A percentile compares a stretch with the other conserved stretches of the same genome.
These are phyloP conservation scores for Carcina quercana DNA, from an alignment of 2,888 invertebrate genomes.

Conservation along the genomic window DNA sequence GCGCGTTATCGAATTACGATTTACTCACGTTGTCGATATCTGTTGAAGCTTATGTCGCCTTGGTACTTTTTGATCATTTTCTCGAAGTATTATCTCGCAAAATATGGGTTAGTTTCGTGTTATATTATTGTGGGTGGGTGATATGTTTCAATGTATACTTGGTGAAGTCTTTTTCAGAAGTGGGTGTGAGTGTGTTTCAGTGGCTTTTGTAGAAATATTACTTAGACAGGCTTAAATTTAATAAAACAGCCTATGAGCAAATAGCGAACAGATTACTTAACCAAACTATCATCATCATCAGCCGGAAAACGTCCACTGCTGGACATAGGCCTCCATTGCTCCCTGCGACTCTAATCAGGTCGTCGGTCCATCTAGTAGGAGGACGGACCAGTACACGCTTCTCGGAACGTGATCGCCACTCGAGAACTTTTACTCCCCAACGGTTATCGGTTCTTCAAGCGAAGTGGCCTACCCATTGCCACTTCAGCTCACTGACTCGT, in stretches of 20 bases:
- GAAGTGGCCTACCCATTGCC: too few relatives aligned
- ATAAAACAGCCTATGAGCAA: background rate
- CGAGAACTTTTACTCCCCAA: too few relatives aligned
- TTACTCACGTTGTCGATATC: slow-evolving; percentile 53
- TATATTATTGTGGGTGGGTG: slow-evolving; percentile 6
- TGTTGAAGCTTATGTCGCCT: slow-evolving; percentile 51
- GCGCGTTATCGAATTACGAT: slow-evolving; percentile 66
- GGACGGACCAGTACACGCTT: too few relatives aligned
- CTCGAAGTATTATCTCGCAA: slow-evolving; percentile 38
- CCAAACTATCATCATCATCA: too few relatives aligned
- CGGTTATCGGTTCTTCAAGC: too few relatives aligned
- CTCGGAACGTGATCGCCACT: too few relatives aligned
- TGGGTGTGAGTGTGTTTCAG: background rate
- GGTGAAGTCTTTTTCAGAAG: background rate
- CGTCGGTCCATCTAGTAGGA: too few relatives aligned
- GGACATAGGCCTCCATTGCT: too few relatives aligned
- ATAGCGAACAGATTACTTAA: too few relatives aligned
- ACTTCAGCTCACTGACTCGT: too few relatives aligned
- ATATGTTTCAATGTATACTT: background rate
- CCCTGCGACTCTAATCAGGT: too few relatives aligned
- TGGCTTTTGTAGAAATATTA: background rate
- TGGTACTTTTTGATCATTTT: slow-evolving; percentile 38
- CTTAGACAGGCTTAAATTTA: background rate
- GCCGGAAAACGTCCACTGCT: too few relatives aligned
- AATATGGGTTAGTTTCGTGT: slow-evolving; percentile 22